Evolutionary conservation across 2,113 vertebrate species (phyloP).

Genomic region (Dunckerocampus dactyliophorus): DNA sequence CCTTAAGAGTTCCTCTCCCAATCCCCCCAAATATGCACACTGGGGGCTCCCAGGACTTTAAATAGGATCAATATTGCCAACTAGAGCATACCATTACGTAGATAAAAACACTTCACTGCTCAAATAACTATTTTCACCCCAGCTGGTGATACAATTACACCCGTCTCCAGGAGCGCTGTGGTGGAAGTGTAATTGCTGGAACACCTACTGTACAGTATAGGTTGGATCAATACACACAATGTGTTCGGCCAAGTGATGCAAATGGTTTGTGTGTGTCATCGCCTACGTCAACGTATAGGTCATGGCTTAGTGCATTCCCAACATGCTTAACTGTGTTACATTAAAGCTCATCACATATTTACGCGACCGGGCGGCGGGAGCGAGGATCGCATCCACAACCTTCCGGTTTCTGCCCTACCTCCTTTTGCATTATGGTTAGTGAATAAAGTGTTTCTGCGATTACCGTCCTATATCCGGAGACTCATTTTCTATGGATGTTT

Average conservation of each 20-base stretch:
- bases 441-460: no score
- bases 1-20: no score
- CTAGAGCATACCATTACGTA: conserved; percentile 19
- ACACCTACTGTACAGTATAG: conserved; percentile 3
- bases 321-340: no score
- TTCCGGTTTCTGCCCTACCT: no score
- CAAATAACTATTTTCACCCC: conserved; percentile 6
- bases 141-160: conserved; percentile 53
- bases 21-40: no score
- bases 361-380: no score
- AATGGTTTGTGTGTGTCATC: background rate
- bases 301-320: no score
- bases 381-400: no score
- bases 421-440: no score
- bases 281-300: background rate
- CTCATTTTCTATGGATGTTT: no score
- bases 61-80: conserved; percentile 30
- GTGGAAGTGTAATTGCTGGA: conserved; percentile 18
- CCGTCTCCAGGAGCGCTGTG: conserved; percentile 23
- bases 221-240: background rate
- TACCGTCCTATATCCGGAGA: no score
- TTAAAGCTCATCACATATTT: no score
- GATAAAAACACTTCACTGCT: conserved; percentile 31
- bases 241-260: conserved; percentile 16
- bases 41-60: conserved; percentile 25